These are phyloP conservation scores for Myiagra hebetior DNA, from an alignment of 2,113 vertebrate genomes.

Conservation along the genomic window DNA sequence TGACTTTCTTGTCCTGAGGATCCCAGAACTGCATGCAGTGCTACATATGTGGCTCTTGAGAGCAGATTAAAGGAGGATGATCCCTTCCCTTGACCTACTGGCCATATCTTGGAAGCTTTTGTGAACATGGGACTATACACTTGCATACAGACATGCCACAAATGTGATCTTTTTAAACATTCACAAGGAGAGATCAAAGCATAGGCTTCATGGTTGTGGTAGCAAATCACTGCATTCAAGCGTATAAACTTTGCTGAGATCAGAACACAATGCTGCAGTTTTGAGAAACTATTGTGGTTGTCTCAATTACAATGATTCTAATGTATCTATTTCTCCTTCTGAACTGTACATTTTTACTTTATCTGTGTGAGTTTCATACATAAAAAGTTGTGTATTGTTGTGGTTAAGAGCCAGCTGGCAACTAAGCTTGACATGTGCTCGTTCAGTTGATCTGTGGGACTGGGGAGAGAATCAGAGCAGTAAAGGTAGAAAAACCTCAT, in stretches of 20 bases:
- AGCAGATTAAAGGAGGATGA: neutral
- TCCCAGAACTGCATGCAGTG: neutral
- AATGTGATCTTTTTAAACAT: neutral
- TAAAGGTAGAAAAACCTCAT: neutral
- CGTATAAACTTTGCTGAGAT: neutral
- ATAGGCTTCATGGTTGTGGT: neutral
- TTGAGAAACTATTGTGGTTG: neutral
- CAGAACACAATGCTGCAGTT: neutral
- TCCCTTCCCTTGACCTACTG: neutral
- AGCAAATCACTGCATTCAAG: neutral
- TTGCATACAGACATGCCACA: neutral
- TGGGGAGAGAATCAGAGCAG: neutral
- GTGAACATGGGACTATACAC: neutral
- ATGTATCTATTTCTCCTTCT: neutral
- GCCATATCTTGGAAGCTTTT: neutral
- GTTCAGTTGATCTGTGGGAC: accelerated
- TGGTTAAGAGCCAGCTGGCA: neutral
- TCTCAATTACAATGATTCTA: neutral
- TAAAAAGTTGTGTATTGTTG: neutral
- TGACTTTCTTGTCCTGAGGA: neutral
- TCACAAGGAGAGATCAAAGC: neutral
- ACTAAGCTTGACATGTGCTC: neutral
- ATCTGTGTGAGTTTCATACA: neutral
- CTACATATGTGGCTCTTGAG: accelerated
- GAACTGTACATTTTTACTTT: neutral